These are phyloP conservation scores for Acronicta leporina DNA, from an alignment of 2,888 invertebrate species.

Conservation along the genomic window DNA sequence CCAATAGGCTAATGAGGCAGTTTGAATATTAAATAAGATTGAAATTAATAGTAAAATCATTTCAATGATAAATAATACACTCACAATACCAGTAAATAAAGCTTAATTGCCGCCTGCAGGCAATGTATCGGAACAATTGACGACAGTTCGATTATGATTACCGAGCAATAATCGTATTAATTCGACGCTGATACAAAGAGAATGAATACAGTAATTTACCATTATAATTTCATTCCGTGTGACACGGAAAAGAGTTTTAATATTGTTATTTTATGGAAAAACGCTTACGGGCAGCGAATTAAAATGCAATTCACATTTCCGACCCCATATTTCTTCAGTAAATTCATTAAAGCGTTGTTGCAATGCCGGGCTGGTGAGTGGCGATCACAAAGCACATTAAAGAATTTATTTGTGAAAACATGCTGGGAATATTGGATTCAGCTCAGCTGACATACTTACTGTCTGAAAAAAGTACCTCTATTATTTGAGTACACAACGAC, in stretches of 20 bases:
- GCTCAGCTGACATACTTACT: neutral
- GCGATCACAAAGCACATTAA: slow-evolving; percentile 52
- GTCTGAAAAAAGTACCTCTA: neutral
- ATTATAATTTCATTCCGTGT: slow-evolving; percentile 27
- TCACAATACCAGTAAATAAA: slow-evolving; percentile 31
- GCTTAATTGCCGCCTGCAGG: slow-evolving; percentile 46
- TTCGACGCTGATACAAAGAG: slow-evolving; percentile 32
- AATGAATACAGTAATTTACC: slow-evolving; percentile 33
- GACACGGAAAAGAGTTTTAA: slow-evolving; percentile 21
- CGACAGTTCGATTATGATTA: slow-evolving; percentile 50
- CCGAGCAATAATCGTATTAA: slow-evolving; percentile 40
- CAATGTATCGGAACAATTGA: slow-evolving; percentile 48
- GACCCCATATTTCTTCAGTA: slow-evolving; percentile 62
- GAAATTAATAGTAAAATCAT: slow-evolving; percentile 15
- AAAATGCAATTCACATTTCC: slow-evolving; percentile 60
- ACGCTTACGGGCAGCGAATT: slow-evolving; percentile 40
- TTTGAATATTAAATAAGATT: no score
- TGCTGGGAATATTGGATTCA: slow-evolving; percentile 46
- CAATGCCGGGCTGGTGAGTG: slow-evolving; percentile 22
- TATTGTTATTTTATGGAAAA: slow-evolving; percentile 29
- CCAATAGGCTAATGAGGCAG: no score
- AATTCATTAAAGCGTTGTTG: slow-evolving; percentile 63
- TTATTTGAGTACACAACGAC: neutral
- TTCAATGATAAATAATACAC: slow-evolving; percentile 23
- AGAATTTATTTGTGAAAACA: slow-evolving; percentile 49